Evolutionary conservation across 1,140 invertebrate species (phyloP).

Genomic region (Andrena cerasifolii): DNA sequence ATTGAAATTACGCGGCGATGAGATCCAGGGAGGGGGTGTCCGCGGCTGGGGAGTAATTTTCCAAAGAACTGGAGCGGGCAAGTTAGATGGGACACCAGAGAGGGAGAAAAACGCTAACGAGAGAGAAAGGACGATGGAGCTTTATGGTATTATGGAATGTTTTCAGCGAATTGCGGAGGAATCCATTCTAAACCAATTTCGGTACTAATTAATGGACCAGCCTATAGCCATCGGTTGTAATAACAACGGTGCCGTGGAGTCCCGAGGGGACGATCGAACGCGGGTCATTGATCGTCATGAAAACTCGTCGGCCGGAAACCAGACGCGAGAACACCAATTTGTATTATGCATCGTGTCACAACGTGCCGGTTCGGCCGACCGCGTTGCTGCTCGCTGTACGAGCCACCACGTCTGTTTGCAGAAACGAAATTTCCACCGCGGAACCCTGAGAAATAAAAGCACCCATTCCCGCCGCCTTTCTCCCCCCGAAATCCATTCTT

Average conservation of each 20-base stretch:
- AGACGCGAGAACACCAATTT: slow-evolving; percentile 50
- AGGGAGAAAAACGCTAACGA: background rate
- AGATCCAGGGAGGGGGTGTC: background rate
- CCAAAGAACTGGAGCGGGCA: background rate
- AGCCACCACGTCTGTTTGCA: slow-evolving; percentile 21
- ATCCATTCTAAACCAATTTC: slow-evolving; percentile 44
- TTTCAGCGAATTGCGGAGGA: slow-evolving; percentile 21
- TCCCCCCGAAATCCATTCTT: too few species aligned
- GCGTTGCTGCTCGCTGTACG: background rate
- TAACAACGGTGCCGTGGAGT: slow-evolving; percentile 27
- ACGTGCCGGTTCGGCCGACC: slow-evolving; percentile 1
- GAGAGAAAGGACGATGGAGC: too few species aligned
- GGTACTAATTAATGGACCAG: slow-evolving; percentile 35
- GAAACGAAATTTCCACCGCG: slow-evolving; percentile 17
- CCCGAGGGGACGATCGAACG: slow-evolving; percentile 22
- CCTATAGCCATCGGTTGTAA: slow-evolving; percentile 27
- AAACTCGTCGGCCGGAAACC: slow-evolving; percentile 40
- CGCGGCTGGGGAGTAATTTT: background rate
- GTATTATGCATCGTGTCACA: slow-evolving; percentile 45
- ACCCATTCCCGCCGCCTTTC: background rate
- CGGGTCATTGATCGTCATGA: slow-evolving; percentile 40
- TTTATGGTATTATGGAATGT: slow-evolving; percentile 5
- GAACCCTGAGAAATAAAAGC: slow-evolving; percentile 16
- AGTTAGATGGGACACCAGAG: background rate
- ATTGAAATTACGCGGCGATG: slow-evolving; percentile 5